Percentiles rank a stretch among this genome's conserved stretches.
Conservation (phyloP, 2,888 invertebrate genomes). For the Drosophila rubida region DNA sequence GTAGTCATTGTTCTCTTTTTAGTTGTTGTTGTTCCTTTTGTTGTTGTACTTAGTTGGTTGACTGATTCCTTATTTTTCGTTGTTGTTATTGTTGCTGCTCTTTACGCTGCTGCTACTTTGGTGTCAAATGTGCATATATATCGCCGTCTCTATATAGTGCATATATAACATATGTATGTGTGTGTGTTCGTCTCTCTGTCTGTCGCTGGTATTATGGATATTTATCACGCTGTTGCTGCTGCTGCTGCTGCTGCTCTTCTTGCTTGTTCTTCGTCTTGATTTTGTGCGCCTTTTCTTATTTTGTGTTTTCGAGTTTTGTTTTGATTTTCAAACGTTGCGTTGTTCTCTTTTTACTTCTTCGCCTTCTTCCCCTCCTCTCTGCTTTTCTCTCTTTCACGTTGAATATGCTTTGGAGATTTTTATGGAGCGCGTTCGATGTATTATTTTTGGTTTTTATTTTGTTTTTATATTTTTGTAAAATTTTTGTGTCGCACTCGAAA, state of each 20-base stretch:
- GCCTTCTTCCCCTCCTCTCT: conserved; percentile 2
- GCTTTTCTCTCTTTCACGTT: conserved; percentile 4
- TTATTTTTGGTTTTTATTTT: conserved; percentile 9
- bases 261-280: conserved; percentile 16
- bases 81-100: conserved; percentile 22
- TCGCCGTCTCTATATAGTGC: conserved; percentile 29
- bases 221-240: conserved; percentile 15
- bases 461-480: conserved; percentile 22
- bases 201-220: conserved; percentile 41
- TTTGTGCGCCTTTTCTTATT: conserved; percentile 37
- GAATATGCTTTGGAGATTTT: conserved; percentile 32
- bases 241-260: not conserved
- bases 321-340: conserved; percentile 37
- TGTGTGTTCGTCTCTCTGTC: not conserved
- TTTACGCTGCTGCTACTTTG: conserved; percentile 21
- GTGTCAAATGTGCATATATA: conserved; percentile 45
- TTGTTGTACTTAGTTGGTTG: conserved; percentile 32
- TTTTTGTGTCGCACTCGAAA: conserved; percentile 35
- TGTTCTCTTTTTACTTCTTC: conserved; percentile 23
- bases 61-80: conserved; percentile 28
- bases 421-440: conserved; percentile 39
- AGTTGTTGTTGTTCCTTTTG: conserved; percentile 19
- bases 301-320: conserved; percentile 34
- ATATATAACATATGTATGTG: conserved; percentile 14
- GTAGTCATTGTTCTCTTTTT: conserved; percentile 54